Conservation (phyloP, 1,140 invertebrate genomes). For the Medauroidea extradentata region DNA sequence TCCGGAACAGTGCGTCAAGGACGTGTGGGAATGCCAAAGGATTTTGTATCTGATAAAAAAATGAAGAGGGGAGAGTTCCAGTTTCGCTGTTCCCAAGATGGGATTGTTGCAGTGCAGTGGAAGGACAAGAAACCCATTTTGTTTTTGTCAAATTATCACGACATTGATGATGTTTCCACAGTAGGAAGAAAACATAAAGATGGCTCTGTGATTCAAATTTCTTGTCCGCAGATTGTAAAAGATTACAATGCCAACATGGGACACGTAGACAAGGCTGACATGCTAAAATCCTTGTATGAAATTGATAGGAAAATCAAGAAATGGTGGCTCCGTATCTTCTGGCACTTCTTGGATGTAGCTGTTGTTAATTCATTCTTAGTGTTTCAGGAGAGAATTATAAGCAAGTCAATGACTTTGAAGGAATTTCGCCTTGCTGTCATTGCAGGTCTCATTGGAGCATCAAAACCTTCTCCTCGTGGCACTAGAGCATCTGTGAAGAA, state of each 20-base stretch:
- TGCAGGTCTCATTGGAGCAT: no score
- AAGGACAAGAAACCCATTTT: conserved; percentile 39
- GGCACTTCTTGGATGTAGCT: conserved; percentile 11
- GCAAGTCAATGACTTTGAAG: background rate
- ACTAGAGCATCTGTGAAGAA: background rate
- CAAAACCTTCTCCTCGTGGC: background rate
- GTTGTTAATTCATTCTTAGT: conserved; percentile 9
- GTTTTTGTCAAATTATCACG: conserved; percentile 41
- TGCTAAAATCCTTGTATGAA: conserved; percentile 12
- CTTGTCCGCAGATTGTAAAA: conserved; percentile 10
- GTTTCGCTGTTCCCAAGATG: conserved; percentile 29
- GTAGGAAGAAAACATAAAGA: background rate
- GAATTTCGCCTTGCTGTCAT: conserved; percentile 4
- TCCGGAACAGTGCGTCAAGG: conserved; percentile 1
- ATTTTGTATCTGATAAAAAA: background rate
- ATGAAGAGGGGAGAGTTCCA: background rate
- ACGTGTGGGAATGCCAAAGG: conserved; percentile 2
- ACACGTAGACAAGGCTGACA: conserved; percentile 12
- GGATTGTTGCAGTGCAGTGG: conserved; percentile 38
- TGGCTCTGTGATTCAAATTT: background rate
- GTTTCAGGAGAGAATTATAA: background rate
- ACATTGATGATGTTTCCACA: background rate
- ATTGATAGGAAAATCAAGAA: conserved; percentile 8
- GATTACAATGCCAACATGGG: conserved; percentile 34
- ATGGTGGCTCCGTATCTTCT: conserved; percentile 13